Conservation (phyloP, 2,113 vertebrate genomes). For the Ardeotis arabs region DNA sequence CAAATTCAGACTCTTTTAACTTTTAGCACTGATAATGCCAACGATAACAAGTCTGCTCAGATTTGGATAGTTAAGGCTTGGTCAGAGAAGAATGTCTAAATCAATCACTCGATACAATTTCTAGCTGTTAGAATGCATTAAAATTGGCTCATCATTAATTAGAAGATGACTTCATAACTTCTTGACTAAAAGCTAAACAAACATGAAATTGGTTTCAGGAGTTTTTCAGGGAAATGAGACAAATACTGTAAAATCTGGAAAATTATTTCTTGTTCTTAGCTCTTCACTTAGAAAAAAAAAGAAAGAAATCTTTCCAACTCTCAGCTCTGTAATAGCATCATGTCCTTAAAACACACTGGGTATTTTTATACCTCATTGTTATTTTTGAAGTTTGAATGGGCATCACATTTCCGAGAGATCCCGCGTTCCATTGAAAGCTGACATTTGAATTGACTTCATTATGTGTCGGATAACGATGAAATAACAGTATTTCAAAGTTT, state of each 20-base stretch:
- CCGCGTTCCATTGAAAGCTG: not conserved
- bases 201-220: not conserved
- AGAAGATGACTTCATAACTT: not conserved
- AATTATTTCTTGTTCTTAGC: not conserved
- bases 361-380: not conserved
- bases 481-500: slow-evolving; percentile 38
- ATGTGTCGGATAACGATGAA: slow-evolving; percentile 36
- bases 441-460: slow-evolving; percentile 31
- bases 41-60: not conserved
- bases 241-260: not conserved
- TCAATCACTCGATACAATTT: not conserved
- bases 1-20: not conserved
- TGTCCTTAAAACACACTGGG: not conserved
- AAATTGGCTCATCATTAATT: not conserved
- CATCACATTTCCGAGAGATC: not conserved
- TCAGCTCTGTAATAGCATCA: not conserved
- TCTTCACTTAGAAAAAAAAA: not conserved
- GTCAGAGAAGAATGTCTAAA: not conserved
- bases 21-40: not conserved
- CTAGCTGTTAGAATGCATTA: not conserved
- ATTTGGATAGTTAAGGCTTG: not conserved
- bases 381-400: slow-evolving; percentile 5
- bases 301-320: not conserved
- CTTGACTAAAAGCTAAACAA: not conserved
- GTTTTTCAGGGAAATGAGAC: not conserved